Percentiles rank a stretch among this genome's conserved stretches.
phyloP scores from a whole-genome alignment of 1,140 invertebrate genomes.

The Pomphorhynchus laevis region DNA sequence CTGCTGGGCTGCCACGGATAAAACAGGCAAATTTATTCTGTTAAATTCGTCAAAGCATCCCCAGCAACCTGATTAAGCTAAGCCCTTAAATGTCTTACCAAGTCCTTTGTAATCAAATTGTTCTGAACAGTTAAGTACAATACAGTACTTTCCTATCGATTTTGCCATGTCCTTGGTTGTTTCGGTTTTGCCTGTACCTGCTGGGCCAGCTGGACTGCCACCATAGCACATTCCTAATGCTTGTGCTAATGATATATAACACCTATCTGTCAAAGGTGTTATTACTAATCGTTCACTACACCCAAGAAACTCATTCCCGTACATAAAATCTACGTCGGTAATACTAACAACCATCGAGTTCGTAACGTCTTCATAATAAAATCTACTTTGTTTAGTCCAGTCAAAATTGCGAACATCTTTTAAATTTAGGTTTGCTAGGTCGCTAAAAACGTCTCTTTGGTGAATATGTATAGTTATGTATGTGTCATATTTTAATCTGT shows the following conservation, averaged over 20 bases:
- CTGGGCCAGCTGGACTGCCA: constrained; percentile 52
- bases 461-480: constrained; percentile 83
- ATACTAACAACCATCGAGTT: constrained; percentile 63
- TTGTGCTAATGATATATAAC: constrained; percentile 77
- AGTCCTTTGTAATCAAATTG: constrained; percentile 82
- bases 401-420: constrained; percentile 38
- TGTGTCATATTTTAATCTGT: constrained; percentile 71
- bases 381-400: constrained; percentile 71
- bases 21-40: constrained; percentile 57
- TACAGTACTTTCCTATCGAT: constrained; percentile 72
- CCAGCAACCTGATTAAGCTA: constrained; percentile 74
- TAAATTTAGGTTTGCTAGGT: constrained; percentile 24
- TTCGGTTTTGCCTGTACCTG: constrained; percentile 76
- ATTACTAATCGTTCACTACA: constrained; percentile 74
- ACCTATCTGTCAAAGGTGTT: constrained; percentile 68
- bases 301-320: constrained; percentile 81
- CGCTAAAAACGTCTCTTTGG: constrained; percentile 75
- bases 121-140: constrained; percentile 88
- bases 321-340: constrained; percentile 63
- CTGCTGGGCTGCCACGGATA: constrained; percentile 76
- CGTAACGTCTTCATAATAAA: constrained; percentile 70
- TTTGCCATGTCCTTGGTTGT: constrained; percentile 91
- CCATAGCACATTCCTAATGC: constrained; percentile 78
- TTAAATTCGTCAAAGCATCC: constrained; percentile 89
- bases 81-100: constrained; percentile 51